Evolutionary conservation across 2,797 vertebrate genomes (phyloP).

Genomic region (Aphelocoma californica): DNA sequence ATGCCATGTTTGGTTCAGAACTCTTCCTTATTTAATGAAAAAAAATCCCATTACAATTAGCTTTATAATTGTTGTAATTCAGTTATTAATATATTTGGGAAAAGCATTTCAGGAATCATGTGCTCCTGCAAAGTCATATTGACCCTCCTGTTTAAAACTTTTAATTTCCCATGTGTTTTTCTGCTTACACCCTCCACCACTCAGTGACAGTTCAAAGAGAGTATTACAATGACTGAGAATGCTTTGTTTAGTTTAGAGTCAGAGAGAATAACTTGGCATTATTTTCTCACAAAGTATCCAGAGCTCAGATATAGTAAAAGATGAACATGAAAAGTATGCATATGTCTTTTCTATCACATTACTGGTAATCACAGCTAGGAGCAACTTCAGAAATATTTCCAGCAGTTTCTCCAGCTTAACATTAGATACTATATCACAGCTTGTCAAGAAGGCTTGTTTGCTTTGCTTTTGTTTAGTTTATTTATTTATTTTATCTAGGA

Average conservation of each 20-base stretch:
- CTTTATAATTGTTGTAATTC: not conserved
- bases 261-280: not conserved
- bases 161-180: not conserved
- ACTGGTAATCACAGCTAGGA: not conserved
- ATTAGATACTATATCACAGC: not conserved
- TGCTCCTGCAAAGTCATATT: not conserved
- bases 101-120: not conserved
- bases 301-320: not conserved
- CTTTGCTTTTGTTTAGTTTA: fast-evolving
- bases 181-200: not conserved
- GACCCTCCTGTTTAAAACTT: not conserved
- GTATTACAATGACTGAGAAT: not conserved
- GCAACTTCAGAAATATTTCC: not conserved
- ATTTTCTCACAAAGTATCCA: not conserved
- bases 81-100: not conserved
- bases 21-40: not conserved
- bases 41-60: not conserved
- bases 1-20: not conserved
- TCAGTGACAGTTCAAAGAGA: not conserved
- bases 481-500: not conserved
- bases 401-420: not conserved
- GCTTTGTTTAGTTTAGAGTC: not conserved
- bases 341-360: not conserved
- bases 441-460: not conserved
- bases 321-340: not conserved